Conservation (phyloP, 2,888 invertebrate species). For the Strigamia maritima region DNA sequence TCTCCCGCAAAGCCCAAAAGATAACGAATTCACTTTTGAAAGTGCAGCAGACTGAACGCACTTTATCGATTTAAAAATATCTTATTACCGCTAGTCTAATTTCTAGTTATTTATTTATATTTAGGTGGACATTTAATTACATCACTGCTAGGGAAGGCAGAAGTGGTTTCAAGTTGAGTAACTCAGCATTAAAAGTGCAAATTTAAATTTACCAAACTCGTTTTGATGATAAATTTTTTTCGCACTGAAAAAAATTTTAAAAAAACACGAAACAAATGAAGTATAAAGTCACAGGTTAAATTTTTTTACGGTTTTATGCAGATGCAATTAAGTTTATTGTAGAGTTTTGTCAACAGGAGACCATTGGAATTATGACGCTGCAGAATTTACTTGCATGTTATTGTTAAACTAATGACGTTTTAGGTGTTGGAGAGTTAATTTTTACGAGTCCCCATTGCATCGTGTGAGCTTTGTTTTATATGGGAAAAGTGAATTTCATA, state of each 20-base stretch:
- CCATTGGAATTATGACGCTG: neutral
- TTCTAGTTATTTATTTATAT: neutral
- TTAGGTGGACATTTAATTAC: neutral
- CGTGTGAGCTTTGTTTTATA: neutral
- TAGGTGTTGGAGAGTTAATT: conserved; percentile 11
- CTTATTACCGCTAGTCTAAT: too few relatives aligned
- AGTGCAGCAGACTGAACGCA: too few relatives aligned
- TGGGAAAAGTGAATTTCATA: conserved; percentile 16
- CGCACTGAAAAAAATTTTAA: neutral
- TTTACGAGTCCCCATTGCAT: conserved; percentile 7
- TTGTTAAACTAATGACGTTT: neutral
- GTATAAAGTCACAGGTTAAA: neutral
- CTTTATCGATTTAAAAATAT: too few relatives aligned
- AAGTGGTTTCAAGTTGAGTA: neutral
- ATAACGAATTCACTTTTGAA: too few relatives aligned
- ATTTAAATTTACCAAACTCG: neutral
- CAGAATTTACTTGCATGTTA: neutral
- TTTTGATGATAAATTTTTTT: neutral
- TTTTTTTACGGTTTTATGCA: neutral
- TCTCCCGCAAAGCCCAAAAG: too few relatives aligned
- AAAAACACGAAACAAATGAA: neutral
- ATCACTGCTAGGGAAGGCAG: neutral
- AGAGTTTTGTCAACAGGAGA: neutral
- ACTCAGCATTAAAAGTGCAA: neutral
- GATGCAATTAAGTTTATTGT: conserved; percentile 11